These are phyloP conservation scores for Platysteira castanea DNA, from an alignment of 2,113 vertebrate genomes.

Conservation along the genomic window DNA sequence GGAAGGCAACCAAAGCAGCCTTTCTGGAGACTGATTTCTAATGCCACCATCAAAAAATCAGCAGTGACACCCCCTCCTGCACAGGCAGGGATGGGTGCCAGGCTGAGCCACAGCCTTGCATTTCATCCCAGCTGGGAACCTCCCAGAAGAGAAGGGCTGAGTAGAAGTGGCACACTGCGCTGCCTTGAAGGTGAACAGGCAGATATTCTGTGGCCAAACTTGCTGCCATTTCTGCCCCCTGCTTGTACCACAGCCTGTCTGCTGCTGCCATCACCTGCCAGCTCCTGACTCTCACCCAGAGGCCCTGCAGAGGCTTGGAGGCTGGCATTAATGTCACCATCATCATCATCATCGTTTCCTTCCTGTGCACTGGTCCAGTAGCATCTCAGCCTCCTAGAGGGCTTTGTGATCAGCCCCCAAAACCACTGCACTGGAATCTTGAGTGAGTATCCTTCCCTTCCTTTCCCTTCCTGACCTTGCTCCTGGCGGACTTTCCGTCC, in stretches of 20 bases:
- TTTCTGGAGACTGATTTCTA: neutral
- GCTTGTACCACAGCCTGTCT: fast-evolving
- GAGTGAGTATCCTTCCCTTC: neutral
- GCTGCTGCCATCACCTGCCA: neutral
- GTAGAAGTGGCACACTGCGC: neutral
- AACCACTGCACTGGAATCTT: neutral
- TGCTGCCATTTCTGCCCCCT: neutral
- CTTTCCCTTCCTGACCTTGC: neutral
- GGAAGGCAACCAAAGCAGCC: neutral
- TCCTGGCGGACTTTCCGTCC: fast-evolving
- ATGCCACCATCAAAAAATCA: neutral
- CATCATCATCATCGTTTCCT: neutral
- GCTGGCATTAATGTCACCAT: neutral
- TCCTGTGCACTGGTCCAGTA: neutral
- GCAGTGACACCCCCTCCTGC: fast-evolving
- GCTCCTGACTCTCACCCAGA: neutral
- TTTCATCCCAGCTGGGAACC: neutral
- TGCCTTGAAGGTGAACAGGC: neutral
- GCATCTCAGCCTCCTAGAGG: neutral
- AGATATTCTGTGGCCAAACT: neutral
- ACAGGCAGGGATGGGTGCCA: no score
- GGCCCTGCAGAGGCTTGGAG: neutral
- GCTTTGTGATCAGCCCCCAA: neutral
- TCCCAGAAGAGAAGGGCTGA: neutral
- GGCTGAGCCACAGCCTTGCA: neutral